These are phyloP conservation scores for Gallinago stenura DNA, from an alignment of 2,797 vertebrate genomes.

Conservation along the genomic window DNA sequence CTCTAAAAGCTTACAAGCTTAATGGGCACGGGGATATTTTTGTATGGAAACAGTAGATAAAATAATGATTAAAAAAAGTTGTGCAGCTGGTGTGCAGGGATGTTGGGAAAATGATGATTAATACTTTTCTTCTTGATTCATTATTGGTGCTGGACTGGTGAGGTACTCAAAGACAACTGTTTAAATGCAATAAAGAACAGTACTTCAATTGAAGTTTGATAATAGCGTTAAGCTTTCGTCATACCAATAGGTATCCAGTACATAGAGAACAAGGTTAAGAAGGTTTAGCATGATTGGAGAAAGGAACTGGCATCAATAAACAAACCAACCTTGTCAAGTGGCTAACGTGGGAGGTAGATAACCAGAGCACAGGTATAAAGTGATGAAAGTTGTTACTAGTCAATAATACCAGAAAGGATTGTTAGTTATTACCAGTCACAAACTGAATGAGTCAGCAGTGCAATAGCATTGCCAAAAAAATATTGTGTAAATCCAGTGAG, in stretches of 20 bases:
- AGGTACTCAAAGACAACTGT: background rate
- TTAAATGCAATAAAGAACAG: background rate
- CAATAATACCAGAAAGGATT: constrained; percentile 20
- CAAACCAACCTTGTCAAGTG: background rate
- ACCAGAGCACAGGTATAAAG: constrained; percentile 28
- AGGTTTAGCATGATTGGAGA: background rate
- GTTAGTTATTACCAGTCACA: constrained; percentile 28
- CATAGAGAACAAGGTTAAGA: background rate
- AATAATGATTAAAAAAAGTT: background rate
- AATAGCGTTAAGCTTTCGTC: background rate
- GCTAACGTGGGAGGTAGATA: constrained; percentile 14
- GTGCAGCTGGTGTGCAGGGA: background rate
- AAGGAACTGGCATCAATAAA: background rate
- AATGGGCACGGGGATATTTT: background rate
- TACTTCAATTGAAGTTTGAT: background rate
- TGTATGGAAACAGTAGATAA: background rate
- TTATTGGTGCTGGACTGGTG: background rate
- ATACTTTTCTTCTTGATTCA: background rate
- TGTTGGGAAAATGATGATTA: background rate
- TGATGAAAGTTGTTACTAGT: constrained; percentile 41
- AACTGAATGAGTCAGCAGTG: constrained; percentile 36
- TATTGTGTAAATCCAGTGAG: constrained; percentile 43
- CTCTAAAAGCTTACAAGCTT: background rate
- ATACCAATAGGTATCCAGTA: background rate
- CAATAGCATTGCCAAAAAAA: constrained; percentile 31